Conservation (phyloP, 2,888 invertebrate genomes). For the Bibio marci region DNA sequence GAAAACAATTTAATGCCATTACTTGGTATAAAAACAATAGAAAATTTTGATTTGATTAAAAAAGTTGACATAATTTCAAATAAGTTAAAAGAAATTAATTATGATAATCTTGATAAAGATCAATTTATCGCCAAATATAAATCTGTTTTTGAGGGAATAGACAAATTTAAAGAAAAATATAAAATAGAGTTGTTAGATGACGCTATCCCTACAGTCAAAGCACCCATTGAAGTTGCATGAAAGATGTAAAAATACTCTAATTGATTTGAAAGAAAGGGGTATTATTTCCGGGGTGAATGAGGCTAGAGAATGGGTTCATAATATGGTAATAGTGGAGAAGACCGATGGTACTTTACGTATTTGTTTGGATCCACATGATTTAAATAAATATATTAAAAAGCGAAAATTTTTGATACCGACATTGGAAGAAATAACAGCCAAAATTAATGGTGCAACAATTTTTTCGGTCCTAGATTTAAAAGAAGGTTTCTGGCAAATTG, state of each 20-base stretch:
- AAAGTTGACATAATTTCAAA: neutral
- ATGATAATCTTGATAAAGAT: conserved; percentile 10
- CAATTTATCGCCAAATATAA: no score
- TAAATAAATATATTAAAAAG: conserved; percentile 12
- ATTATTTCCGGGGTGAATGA: neutral
- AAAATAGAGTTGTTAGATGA: conserved; percentile 7
- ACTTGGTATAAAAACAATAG: neutral
- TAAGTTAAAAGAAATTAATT: neutral
- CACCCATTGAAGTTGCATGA: conserved; percentile 11
- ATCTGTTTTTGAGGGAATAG: conserved; percentile 13
- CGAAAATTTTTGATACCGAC: conserved; percentile 12
- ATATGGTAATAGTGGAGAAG: neutral
- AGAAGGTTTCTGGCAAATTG: conserved; percentile 11
- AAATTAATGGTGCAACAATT: conserved; percentile 10
- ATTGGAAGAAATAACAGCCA: conserved; percentile 11
- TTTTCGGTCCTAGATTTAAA: conserved; percentile 14
- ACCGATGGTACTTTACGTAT: conserved; percentile 13
- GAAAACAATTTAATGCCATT: neutral
- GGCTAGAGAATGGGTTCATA: neutral
- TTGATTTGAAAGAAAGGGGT: no score
- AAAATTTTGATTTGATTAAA: neutral
- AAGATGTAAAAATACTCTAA: conserved; percentile 6
- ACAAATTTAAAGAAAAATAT: conserved; percentile 9
- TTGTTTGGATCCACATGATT: conserved; percentile 15
- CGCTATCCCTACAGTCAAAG: conserved; percentile 7